Base-by-base conservation (phyloP, 2,888 invertebrate genomes). In the Poecilobothrus nobilitatus region DNA sequence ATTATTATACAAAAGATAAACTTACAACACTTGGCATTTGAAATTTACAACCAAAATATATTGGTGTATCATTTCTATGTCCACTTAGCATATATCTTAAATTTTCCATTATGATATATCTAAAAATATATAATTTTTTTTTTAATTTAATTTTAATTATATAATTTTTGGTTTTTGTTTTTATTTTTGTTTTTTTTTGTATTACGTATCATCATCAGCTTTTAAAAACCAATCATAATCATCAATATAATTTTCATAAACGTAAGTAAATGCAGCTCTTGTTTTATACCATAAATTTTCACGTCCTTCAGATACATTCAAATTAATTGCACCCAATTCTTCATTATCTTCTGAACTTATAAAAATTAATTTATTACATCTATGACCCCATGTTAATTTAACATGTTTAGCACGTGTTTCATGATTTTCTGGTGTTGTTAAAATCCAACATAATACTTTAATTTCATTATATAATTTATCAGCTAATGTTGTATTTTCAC, bases 181-280 rank as follows among this genome's bases (percentile, higher is more conserved):
- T n/a, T n/a, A n/a, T n/a, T n/a, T n/a, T n/a, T n/a, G n/a, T n/a
- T n/a, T n/a, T n/a, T n/a, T 44, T n/a, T 12, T 4, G 3, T 18
- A 53, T 63, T 78, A 96, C 96, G 96, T 96, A 78, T 96, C 96
- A 81, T 96, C 96, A 77, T 97, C 96, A 22, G 96, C 95, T 81
- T 97, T 97, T 78, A 97, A 83, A 80, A 97, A 96, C 95, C 95
- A 96, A 80, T 96, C 95, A 2, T 90, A 92, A 67, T 94, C 86
- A 73, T 93, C 85, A 66, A 88, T 82, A 78, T 95, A 88, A 76
- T 94, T 84, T 74, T 91, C 85, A 78, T 93, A 91, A n/a, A 92
- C 87, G 78, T 94, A 92, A 75, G 88, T 87, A 79, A 94, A 95
- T 0, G 95, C 94, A 73, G 88, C 91, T 81, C 94, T 95, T 1